Base-by-base conservation (phyloP, 2,113 vertebrate species). In the Heterochromis multidens region DNA sequence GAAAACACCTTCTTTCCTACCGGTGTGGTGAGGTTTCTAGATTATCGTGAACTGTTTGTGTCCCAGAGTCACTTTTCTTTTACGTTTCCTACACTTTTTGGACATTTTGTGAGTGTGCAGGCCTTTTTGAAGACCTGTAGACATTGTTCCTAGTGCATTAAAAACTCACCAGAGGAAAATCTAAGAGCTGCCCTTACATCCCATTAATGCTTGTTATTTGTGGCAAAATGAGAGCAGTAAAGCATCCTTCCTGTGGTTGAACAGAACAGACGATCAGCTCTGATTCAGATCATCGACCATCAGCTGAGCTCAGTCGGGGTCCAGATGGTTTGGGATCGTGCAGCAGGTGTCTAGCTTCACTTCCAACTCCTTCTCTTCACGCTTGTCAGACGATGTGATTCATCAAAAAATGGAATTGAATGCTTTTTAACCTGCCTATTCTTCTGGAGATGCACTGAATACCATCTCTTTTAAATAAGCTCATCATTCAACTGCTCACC, bases 391-490 rank as follows among this genome's bases (percentile, higher is more conserved):
- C 6, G 17, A 76, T 4, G 29, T 49, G 58, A 88, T 88, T 58
- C 62, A 67, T 76, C 74, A 77, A 31, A 74, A 6, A 27, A 35
- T 25, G 27, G 21, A 29, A 19, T 13, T 5, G 2, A 17, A 40
- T 46, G 37, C 62, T 40, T 81, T 49, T 58, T 33, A 79, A 31
- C 40, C 59, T 31, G 27, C 8, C 0, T 72, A 16, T 37, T 25
- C n/a, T 27, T 70, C 13, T 43, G 7, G 0, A 27, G 1, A 43
- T 0, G 0, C n/a, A 1, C 1, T 65, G 14, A 49, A 17, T 6
- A 49, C 43, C 43, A 2, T 6, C 43, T 49, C 14, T 49, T 16
- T 10, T 67, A 0, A 40, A 67, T 25, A 25, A 43, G n/a, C 0
- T 67, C 37, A 27, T 5, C 1, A 9, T 46, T 70, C 14, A 46